Percentiles rank a stretch among this genome's conserved stretches.
Conservation (phyloP, 2,113 vertebrate species). For the Eptesicus fuscus region DNA sequence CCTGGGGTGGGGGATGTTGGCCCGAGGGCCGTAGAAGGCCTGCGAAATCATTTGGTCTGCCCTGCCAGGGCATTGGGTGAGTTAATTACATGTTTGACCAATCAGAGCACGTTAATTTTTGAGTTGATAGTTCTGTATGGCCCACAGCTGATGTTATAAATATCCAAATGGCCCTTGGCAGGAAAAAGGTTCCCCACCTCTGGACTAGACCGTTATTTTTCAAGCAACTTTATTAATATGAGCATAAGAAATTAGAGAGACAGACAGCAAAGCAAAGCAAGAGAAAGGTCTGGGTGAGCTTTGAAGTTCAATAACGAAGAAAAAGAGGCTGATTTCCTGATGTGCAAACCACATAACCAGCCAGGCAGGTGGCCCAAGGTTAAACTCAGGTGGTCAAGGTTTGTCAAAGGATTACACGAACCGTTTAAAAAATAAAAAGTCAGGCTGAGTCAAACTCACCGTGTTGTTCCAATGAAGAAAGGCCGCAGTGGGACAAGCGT, state of each 20-base stretch:
- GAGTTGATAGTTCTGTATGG: too few species aligned
- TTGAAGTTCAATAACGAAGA: background rate
- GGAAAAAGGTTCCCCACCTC: too few species aligned
- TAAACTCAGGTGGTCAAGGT: constrained; percentile 47
- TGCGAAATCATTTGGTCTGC: too few species aligned
- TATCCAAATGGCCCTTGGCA: too few species aligned
- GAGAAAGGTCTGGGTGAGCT: background rate
- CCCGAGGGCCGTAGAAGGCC: too few species aligned
- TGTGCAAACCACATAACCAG: constrained; percentile 18
- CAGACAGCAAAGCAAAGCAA: background rate
- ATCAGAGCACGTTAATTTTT: too few species aligned
- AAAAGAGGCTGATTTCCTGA: background rate
- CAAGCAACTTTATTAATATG: background rate
- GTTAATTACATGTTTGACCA: too few species aligned
- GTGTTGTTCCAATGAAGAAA: constrained; percentile 7
- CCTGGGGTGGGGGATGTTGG: too few species aligned
- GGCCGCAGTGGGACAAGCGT: background rate
- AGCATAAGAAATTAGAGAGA: background rate
- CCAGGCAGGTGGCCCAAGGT: constrained; percentile 47
- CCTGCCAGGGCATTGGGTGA: too few species aligned
- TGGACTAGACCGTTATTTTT: background rate
- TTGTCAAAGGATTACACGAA: constrained; percentile 35
- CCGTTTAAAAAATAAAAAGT: constrained; percentile 18
- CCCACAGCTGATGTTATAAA: too few species aligned
- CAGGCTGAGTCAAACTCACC: background rate